These are phyloP conservation scores for Drosophila seguyi DNA, from an alignment of 1,140 invertebrate species.

Conservation along the genomic window DNA sequence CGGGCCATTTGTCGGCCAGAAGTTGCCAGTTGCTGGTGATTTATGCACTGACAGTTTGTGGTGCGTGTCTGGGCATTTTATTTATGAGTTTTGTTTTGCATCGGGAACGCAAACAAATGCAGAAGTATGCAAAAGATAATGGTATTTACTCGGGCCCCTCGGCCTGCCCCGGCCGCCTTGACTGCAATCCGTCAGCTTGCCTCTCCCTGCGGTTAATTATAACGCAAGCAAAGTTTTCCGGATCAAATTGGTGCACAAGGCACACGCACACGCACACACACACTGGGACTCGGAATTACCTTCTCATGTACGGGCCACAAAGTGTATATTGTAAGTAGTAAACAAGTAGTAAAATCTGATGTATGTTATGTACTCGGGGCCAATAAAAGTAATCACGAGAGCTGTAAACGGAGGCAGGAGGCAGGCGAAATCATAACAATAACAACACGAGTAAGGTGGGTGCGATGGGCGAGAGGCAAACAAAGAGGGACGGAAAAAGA, in stretches of 20 bases:
- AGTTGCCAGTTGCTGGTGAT: conserved; percentile 65
- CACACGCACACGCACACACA: conserved; percentile 16
- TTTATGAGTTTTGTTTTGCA: conserved; percentile 66
- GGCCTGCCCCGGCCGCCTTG: neutral
- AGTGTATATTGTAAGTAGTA: conserved; percentile 40
- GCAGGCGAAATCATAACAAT: conserved; percentile 47
- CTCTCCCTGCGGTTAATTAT: conserved; percentile 58
- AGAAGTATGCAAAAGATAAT: conserved; percentile 44
- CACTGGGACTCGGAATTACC: conserved; percentile 8
- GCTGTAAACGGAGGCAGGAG: conserved; percentile 26
- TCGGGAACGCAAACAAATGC: conserved; percentile 43
- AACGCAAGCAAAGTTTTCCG: conserved; percentile 46
- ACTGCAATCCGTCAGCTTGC: conserved; percentile 35
- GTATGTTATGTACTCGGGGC: conserved; percentile 42
- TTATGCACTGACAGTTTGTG: conserved; percentile 76
- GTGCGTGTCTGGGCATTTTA: conserved; percentile 68
- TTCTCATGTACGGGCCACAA: conserved; percentile 4
- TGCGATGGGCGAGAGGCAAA: conserved; percentile 12
- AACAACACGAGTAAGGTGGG: conserved; percentile 44
- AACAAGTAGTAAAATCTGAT: conserved; percentile 54
- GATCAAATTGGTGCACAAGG: conserved; percentile 15
- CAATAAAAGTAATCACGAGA: conserved; percentile 53
- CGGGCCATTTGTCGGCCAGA: conserved; percentile 58
- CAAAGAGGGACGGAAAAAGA: neutral
- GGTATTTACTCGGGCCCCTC: conserved; percentile 41